phyloP scores from a whole-genome alignment of 2,888 invertebrate species.

The Esperia sulphurella region DNA sequence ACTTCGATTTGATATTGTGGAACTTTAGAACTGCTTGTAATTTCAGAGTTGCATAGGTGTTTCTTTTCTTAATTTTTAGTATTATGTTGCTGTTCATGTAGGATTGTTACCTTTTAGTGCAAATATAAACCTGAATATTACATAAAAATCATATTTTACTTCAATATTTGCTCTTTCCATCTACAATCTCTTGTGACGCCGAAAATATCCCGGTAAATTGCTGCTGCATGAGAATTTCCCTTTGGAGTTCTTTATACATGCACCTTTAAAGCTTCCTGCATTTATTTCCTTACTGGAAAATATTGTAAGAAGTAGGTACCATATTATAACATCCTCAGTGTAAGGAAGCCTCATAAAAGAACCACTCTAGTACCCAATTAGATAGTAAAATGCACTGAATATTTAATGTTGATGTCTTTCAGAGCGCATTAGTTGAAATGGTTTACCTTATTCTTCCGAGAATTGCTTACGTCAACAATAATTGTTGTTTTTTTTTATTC shows the following conservation, averaged over 20 bases:
- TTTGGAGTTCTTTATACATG: constrained; percentile 9
- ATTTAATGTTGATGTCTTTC: neutral
- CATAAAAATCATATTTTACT: too few relatives aligned
- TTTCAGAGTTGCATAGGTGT: too few relatives aligned
- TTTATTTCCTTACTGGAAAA: neutral
- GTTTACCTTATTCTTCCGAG: too few relatives aligned
- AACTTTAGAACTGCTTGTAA: too few relatives aligned
- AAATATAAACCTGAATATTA: too few relatives aligned
- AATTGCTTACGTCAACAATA: too few relatives aligned
- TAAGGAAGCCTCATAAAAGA: neutral
- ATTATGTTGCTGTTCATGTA: too few relatives aligned
- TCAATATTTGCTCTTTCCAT: neutral
- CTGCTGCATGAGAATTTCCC: constrained; percentile 1
- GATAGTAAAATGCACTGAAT: neutral
- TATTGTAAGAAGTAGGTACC: neutral
- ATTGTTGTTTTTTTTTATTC: too few relatives aligned
- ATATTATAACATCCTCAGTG: neutral
- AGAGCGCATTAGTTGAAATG: too few relatives aligned
- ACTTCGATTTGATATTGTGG: too few relatives aligned
- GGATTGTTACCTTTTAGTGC: too few relatives aligned
- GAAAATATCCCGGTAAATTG: neutral
- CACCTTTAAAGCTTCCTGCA: neutral
- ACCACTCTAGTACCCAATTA: neutral
- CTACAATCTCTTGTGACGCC: neutral
- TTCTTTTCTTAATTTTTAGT: too few relatives aligned